Base-by-base conservation (phyloP, 2,797 vertebrate genomes). In the Poeciliopsis gracilis region DNA sequence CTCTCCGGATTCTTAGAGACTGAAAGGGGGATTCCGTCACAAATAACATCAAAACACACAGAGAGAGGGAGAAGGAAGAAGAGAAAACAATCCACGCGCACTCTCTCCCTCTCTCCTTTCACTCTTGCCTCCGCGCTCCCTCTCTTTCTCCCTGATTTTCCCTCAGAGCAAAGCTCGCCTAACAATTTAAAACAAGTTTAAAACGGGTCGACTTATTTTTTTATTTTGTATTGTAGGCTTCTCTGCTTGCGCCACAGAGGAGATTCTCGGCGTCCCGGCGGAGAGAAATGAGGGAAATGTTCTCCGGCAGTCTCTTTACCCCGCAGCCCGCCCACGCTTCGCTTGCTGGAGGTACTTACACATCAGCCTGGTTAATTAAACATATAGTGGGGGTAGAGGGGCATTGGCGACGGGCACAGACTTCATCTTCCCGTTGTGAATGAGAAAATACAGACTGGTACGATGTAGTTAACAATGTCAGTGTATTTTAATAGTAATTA, bases 21-120 rank as follows among this genome's bases (percentile, higher is more conserved):
- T 91, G 93, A 88, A 92, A 91, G 85, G 92, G 92, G 91, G 91
- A 94, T 93, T 91, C 91, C 88, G 95, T 93, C 93, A 93, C 94
- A 94, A 93, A 92, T 88, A 92, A 90, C 91, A 92, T 86, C 84
- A 84, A 90, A 87, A 92, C 59, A 51, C 18, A 38, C 36, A 43
- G 36, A 74, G 51, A 73, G 51, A 51, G 51, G 18, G 38, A 73
- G 49, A 55, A 53, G 18, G 33, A 30, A 28, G n/a, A 47, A 36
- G 23, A 25, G 51, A 18, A 43, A 55, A 73, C 53, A 38, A 57
- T 46, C 33, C 77, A 23, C 79, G 57, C 85, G 13, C 85, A 0
- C 85, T 23, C 81, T 73, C 78, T 18, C 80, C 28, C 70, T 59
- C 72, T 57, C 33, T 38, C 33, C 70, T 57, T 72, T 59, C 33